Conservation (phyloP, 2,797 vertebrate species). For the Malacoctenus gilli region DNA sequence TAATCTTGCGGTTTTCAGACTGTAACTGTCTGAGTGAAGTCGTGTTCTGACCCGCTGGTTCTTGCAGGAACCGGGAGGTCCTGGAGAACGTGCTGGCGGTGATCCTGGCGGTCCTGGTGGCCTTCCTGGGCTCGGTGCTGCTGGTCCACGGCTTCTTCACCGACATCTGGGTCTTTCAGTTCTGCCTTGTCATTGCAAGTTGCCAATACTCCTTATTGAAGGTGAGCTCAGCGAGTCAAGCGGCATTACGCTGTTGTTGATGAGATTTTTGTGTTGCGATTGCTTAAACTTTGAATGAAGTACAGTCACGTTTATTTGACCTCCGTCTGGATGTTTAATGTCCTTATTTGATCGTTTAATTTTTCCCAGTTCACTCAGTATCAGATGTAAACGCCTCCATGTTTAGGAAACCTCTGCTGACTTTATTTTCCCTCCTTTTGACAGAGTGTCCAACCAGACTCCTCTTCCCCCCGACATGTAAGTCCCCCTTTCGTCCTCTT, state of each 20-base stretch:
- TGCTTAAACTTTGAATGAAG: too few relatives aligned
- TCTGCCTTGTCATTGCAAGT: slow-evolving; percentile 98
- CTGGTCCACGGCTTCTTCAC: slow-evolving; percentile 96
- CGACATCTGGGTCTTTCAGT: slow-evolving; percentile 99
- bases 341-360: too few relatives aligned
- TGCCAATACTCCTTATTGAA: slow-evolving; percentile 98
- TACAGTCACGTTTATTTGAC: too few relatives aligned
- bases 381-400: too few relatives aligned
- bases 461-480: slow-evolving; percentile 97
- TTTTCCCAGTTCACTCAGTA: too few relatives aligned
- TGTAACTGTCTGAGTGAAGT: too few relatives aligned
- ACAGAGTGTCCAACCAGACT: slow-evolving; percentile 98
- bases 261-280: too few relatives aligned
- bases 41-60: too few relatives aligned
- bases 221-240: slow-evolving; percentile 78
- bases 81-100: slow-evolving; percentile 95
- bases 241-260: too few relatives aligned
- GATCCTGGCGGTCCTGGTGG: slow-evolving; percentile 93
- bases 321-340: too few relatives aligned
- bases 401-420: not conserved
- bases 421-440: not conserved
- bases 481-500: slow-evolving; percentile 67
- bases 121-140: slow-evolving; percentile 95
- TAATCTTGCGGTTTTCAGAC: too few relatives aligned
- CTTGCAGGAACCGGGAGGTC: slow-evolving; percentile 93